phyloP scores from a whole-genome alignment of 2,113 vertebrate genomes.

The Misgurnus mizolepis region DNA sequence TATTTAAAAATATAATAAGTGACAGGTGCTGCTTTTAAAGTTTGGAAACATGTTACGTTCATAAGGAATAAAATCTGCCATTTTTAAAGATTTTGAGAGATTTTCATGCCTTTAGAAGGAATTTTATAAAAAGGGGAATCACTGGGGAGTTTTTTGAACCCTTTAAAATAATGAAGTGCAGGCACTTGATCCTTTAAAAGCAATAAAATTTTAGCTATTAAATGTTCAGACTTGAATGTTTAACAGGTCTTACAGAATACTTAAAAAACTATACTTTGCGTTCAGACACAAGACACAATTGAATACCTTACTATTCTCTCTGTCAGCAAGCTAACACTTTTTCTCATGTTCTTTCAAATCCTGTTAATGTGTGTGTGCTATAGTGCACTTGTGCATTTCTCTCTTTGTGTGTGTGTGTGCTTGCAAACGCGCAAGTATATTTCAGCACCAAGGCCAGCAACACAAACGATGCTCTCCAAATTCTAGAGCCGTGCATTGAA shows the following conservation, averaged over 20 bases:
- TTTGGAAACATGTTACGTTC: constrained; percentile 2
- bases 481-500: constrained; percentile 33
- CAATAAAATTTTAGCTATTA: too few relatives aligned
- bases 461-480: constrained; percentile 34
- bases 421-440: neutral
- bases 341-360: constrained; percentile 49
- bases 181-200: too few relatives aligned
- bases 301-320: constrained; percentile 4
- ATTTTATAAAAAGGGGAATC: neutral
- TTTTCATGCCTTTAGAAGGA: neutral
- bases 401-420: neutral
- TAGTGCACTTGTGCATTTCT: neutral
- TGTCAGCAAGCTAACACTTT: constrained; percentile 38
- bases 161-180: constrained; percentile 10
- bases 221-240: neutral
- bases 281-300: constrained; percentile 8
- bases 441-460: constrained; percentile 43
- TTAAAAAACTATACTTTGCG: neutral
- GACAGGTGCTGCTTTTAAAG: constrained; percentile 19
- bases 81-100: neutral
- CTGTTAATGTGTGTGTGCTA: constrained; percentile 40
- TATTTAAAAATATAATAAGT: constrained; percentile 19
- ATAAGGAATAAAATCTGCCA: constrained; percentile 5
- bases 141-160: constrained; percentile 13
- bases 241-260: neutral